These are phyloP conservation scores for Creontiades dilutus DNA, from an alignment of 2,888 invertebrate genomes.

Conservation along the genomic window DNA sequence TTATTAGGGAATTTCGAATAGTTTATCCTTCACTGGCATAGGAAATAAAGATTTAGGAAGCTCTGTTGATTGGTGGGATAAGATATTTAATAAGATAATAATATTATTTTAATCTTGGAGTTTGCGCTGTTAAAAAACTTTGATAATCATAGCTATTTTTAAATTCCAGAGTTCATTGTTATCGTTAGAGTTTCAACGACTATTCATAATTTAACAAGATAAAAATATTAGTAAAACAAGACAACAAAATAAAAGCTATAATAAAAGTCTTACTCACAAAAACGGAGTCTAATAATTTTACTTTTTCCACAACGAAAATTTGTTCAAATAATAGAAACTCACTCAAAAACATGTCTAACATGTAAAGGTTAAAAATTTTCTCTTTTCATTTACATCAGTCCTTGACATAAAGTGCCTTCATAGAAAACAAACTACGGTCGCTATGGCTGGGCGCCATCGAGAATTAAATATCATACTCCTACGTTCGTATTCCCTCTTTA, in stretches of 20 bases:
- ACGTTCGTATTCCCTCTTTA: background rate
- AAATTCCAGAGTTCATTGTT: background rate
- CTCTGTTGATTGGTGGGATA: too few relatives aligned
- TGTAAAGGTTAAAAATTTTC: constrained; percentile 73
- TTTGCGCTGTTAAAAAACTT: too few relatives aligned
- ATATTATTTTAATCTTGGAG: too few relatives aligned
- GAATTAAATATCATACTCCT: constrained; percentile 29
- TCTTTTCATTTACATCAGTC: constrained; percentile 68
- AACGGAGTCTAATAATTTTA: constrained; percentile 73
- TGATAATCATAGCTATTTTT: background rate
- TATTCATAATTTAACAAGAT: constrained; percentile 45
- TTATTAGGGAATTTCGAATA: too few relatives aligned
- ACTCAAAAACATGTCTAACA: constrained; percentile 76
- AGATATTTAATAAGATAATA: too few relatives aligned
- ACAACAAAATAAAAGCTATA: constrained; percentile 60
- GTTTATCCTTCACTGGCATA: too few relatives aligned
- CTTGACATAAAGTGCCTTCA: constrained; percentile 73
- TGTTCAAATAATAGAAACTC: constrained; percentile 75
- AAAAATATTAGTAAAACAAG: constrained; percentile 57
- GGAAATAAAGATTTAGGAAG: too few relatives aligned
- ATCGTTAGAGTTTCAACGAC: constrained; percentile 18
- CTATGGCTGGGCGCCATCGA: constrained; percentile 50
- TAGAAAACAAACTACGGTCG: constrained; percentile 72
- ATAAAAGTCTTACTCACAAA: constrained; percentile 74
- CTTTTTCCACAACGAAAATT: constrained; percentile 68